phyloP scores from a whole-genome alignment of 1,140 invertebrate genomes.

The Bursaphelenchus mucronatus region DNA sequence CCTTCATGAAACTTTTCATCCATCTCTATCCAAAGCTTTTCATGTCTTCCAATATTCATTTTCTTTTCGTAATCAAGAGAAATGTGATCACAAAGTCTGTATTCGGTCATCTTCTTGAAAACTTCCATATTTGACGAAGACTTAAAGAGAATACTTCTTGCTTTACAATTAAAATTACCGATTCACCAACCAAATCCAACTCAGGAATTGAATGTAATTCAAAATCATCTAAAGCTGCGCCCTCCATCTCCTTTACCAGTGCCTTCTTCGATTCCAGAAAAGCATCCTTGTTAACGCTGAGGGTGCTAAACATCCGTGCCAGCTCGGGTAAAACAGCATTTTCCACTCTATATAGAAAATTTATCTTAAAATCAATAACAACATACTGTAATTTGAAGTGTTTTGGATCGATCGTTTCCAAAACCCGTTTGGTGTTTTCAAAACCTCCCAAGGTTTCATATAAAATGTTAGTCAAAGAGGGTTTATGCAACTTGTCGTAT shows the following conservation, averaged over 20 bases:
- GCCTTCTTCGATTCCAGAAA: background rate
- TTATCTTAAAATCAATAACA: background rate
- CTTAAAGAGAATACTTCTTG: conserved; percentile 3
- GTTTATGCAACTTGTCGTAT: conserved; percentile 2
- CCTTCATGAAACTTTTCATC: conserved; percentile 10
- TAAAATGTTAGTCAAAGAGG: background rate
- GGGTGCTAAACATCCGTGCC: background rate
- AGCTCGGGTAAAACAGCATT: conserved; percentile 1
- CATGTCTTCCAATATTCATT: conserved; percentile 14
- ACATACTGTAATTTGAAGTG: background rate
- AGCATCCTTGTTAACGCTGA: background rate
- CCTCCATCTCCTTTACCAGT: conserved; percentile 9
- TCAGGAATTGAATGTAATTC: conserved; percentile 9
- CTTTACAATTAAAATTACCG: background rate
- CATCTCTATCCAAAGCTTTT: conserved; percentile 7
- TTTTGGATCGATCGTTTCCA: background rate
- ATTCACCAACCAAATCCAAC: conserved; percentile 12
- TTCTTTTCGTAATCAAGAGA: conserved; percentile 9
- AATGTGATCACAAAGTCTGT: conserved; percentile 12
- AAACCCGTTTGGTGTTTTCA: background rate
- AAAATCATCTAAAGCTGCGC: background rate
- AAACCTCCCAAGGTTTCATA: background rate
- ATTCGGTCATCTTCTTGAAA: conserved; percentile 14
- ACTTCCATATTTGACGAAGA: conserved; percentile 5
- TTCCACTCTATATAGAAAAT: background rate